Conservation (phyloP, 1,140 invertebrate species). For the Drosophila mayri region DNA sequence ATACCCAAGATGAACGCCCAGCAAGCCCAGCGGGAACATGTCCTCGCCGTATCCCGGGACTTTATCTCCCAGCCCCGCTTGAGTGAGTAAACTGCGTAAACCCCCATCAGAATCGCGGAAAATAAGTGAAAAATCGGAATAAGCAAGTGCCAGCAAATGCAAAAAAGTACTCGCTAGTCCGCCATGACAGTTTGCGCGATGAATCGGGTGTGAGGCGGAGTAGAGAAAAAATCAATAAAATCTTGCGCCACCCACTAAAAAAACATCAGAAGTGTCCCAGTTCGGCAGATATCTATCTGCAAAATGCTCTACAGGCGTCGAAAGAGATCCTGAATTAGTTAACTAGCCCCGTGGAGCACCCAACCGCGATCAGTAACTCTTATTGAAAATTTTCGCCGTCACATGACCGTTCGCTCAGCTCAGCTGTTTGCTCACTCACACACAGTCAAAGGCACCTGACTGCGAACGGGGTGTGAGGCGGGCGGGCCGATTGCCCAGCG, state of each 20-base stretch:
- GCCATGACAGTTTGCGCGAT: constrained; percentile 79
- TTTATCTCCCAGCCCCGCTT: constrained; percentile 98
- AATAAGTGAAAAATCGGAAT: constrained; percentile 21
- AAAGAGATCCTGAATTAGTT: background rate
- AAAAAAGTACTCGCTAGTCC: constrained; percentile 33
- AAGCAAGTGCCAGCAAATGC: constrained; percentile 4
- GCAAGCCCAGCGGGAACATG: constrained; percentile 91
- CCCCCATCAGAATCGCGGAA: background rate
- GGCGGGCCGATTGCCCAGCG: constrained; percentile 23
- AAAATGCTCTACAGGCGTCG: background rate
- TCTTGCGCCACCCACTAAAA: constrained; percentile 35
- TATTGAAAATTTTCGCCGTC: constrained; percentile 75
- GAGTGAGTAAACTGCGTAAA: constrained; percentile 90
- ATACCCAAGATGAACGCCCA: constrained; percentile 73
- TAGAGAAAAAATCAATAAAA: constrained; percentile 74
- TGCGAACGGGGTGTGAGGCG: constrained; percentile 48
- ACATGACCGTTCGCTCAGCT: constrained; percentile 69
- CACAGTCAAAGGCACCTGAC: constrained; percentile 69
- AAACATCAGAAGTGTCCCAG: background rate
- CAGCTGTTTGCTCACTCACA: constrained; percentile 77
- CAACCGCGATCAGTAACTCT: constrained; percentile 23
- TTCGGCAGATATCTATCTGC: background rate
- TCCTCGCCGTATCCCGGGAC: constrained; percentile 96
- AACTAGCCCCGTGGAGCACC: background rate
- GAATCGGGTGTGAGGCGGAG: constrained; percentile 62